Evolutionary conservation across 1,140 invertebrate genomes (phyloP), one percentile per base, ranked within the genome.

Genomic region (Aleiodes sp.): DNA sequence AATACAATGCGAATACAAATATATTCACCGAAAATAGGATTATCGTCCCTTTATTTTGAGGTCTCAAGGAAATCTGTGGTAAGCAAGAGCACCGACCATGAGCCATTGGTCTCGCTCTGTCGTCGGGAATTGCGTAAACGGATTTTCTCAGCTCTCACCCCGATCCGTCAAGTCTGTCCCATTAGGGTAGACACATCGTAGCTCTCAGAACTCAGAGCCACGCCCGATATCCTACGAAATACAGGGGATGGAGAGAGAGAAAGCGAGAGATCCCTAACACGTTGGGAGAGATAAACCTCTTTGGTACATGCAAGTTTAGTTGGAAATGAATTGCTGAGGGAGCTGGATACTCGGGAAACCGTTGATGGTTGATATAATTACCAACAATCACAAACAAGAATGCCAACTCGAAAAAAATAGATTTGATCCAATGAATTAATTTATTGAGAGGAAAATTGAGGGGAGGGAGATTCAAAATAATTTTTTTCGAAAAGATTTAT

Each of bases 111-210:
- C 46, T 7, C n/a, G 26, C 21, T 19, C 41, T 56, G 28, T 21
- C 28, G 26, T 35, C 26, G 1, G 43, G 29, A 65, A 16, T 64
- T 43, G 43, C 41, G 63, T 65, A 65, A 65, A 31, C 43, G 63
- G 63, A 65, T 65, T 56, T 65, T 4, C 41, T 14, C 16, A 52
- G 19, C 16, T 21, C 6, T 21, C n/a, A n/a, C 16, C 26, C 46
- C 46, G 28, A 65, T 65, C 63, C 41, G 29, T 35, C 41, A 64
- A 43, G 64, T 52, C 12, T 59, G 33, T 59, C 31, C 65, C 65
- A 67, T 67, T 67, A 67, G 65, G 29, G 52, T 37, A 19, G 19
- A 59, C 65, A 67, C 65, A 52, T 67, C 26, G 35, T 59, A 26
- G 52, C 65, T 67, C 35, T 67, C 24, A 67, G n/a, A 46, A 12